Percentiles rank a stretch among this genome's conserved stretches.
phyloP scores from a whole-genome alignment of 2,888 invertebrate genomes.

The Oxystoma pomonae region DNA sequence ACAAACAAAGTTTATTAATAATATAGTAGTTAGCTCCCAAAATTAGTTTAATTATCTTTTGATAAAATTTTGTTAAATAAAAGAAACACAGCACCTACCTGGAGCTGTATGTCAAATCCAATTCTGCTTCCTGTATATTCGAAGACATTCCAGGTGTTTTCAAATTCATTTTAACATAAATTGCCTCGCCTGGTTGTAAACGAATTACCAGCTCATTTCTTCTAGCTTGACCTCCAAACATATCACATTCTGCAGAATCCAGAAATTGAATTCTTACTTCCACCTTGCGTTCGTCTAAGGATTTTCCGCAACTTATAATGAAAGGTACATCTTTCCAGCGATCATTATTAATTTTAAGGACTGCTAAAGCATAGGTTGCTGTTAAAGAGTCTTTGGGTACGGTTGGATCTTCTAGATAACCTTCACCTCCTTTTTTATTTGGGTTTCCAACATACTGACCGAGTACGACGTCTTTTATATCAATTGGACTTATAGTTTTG shows the following conservation, averaged over 20 bases:
- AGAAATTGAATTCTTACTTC: conserved; percentile 65
- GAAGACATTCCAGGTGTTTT: conserved; percentile 98
- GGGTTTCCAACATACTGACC: conserved; percentile 96
- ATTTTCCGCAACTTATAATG: conserved; percentile 94
- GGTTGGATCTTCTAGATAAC: conserved; percentile 91
- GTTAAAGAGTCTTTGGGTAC: conserved; percentile 85
- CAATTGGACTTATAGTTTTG: conserved; percentile 73
- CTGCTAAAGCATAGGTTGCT: conserved; percentile 76
- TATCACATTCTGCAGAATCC: conserved; percentile 61
- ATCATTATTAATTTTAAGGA: conserved; percentile 66
- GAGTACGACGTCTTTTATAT: conserved; percentile 76
- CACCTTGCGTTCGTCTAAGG: conserved; percentile 94
- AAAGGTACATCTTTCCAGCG: conserved; percentile 99
- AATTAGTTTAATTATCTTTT: too few species aligned
- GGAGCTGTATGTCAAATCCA: conserved; percentile 27
- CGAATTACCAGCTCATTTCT: conserved; percentile 55
- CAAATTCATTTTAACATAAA: conserved; percentile 97
- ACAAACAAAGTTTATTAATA: too few species aligned
- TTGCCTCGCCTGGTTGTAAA: conserved; percentile 96
- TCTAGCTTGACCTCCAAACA: conserved; percentile 83
- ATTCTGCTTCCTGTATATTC: conserved; percentile 89
- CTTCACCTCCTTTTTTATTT: conserved; percentile 53
- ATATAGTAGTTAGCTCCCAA: too few species aligned
- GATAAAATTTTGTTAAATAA: too few species aligned
- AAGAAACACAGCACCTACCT: neutral